Conservation (phyloP, 2,113 vertebrate species). For the Tor tambroides region DNA sequence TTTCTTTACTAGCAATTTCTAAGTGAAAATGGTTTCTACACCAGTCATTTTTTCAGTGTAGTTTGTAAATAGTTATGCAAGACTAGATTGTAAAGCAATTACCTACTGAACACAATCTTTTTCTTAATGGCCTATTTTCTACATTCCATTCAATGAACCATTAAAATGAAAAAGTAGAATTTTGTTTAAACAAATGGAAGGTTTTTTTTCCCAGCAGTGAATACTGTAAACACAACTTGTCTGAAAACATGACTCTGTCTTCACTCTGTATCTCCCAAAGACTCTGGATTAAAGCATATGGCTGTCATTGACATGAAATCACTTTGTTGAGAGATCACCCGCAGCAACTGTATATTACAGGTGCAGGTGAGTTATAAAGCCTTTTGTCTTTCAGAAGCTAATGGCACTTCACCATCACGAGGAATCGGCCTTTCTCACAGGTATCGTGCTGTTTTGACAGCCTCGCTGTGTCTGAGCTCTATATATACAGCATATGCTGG, state of each 20-base stretch:
- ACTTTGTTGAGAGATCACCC: neutral
- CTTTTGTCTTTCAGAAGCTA: slow-evolving; percentile 7
- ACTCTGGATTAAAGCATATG: slow-evolving; percentile 1
- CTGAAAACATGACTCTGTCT: neutral
- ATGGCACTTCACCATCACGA: slow-evolving; percentile 11
- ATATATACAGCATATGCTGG: slow-evolving; percentile 52
- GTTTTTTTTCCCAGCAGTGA: neutral
- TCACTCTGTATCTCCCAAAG: too few relatives aligned
- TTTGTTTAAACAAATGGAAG: neutral
- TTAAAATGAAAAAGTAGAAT: neutral
- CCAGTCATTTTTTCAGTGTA: neutral
- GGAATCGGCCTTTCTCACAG: slow-evolving; percentile 36
- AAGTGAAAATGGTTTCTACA: neutral
- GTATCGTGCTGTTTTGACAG: slow-evolving; percentile 41
- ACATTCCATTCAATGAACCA: neutral
- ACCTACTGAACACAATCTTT: neutral
- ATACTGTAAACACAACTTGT: neutral
- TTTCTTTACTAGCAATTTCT: neutral
- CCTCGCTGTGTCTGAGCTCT: slow-evolving; percentile 40
- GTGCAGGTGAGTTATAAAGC: neutral
- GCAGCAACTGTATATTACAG: neutral
- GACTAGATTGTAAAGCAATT: neutral
- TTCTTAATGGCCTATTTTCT: neutral
- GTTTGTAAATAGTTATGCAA: neutral
- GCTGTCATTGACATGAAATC: neutral